phyloP scores from a whole-genome alignment of 2,113 vertebrate genomes.

The Leptobrachium ailaonicum region DNA sequence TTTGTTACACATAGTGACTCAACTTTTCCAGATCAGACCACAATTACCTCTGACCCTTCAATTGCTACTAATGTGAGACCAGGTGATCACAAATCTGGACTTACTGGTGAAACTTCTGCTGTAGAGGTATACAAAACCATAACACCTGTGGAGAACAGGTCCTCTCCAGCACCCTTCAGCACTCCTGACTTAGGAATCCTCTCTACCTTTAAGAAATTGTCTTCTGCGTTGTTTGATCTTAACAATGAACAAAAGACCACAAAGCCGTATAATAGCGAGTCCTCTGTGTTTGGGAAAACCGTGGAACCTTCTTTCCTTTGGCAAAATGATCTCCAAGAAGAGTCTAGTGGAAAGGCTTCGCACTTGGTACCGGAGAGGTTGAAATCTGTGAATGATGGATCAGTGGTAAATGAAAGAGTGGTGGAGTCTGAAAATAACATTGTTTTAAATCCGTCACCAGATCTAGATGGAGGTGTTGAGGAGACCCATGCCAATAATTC shows the following conservation, averaged over 20 bases:
- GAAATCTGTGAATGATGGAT: too few relatives aligned
- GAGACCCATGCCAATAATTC: too few relatives aligned
- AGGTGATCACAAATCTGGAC: neutral
- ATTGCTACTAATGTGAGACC: neutral
- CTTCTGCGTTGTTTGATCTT: conserved; percentile 79
- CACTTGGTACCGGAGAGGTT: neutral
- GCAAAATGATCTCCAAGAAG: conserved; percentile 69
- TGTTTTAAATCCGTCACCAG: too few relatives aligned
- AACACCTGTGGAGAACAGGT: neutral
- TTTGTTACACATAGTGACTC: neutral
- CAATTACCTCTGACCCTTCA: neutral
- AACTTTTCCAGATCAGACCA: neutral
- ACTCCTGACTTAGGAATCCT: conserved; percentile 70
- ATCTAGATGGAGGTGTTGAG: too few relatives aligned
- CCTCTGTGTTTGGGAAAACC: conserved; percentile 78
- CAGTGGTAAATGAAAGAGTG: too few relatives aligned
- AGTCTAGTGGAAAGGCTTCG: conserved; percentile 54
- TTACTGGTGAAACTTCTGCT: too few relatives aligned
- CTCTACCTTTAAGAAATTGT: conserved; percentile 83
- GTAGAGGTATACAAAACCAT: too few relatives aligned
- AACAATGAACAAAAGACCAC: conserved; percentile 65
- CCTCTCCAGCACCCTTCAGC: conserved; percentile 47
- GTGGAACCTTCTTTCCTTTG: conserved; percentile 76
- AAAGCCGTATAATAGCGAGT: conserved; percentile 59
- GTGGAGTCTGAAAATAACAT: too few relatives aligned